Base-by-base conservation (phyloP, 2,888 invertebrate genomes). In the Leptopilina drosophilae region DNA sequence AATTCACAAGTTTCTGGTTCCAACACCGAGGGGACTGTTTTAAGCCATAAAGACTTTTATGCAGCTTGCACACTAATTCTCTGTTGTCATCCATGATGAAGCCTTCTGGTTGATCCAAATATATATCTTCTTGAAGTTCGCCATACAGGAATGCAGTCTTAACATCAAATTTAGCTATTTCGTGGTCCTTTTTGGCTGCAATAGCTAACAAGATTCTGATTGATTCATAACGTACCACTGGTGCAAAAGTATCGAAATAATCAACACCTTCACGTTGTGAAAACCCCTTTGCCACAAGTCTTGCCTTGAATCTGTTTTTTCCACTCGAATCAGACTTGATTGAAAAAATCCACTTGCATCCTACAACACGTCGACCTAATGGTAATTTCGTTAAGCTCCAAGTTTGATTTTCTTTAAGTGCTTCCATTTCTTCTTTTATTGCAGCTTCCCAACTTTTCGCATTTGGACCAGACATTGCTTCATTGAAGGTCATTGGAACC, bases 221-320 rank as follows among this genome's bases (percentile, higher is more conserved):
- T 9, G 78, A 78, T 69, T 78, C 78, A n/a, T 69, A 78, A 7
- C 78, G 59, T 7, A 69, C 69, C 0, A 78, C 78, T 5, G 78
- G 67, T 7, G 59, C 46, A 76, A 76, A 79, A 0, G 79, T 79
- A 2, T 79, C 80, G 46, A 75, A 75, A 26, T 59, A 80, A 26
- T 80, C 80, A 20, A 77, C 64, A 1, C 80, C 80, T 46, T 77
- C 64, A 14, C 77, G 77, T 64, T 80, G 77, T 0, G 49, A n/a
- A 15, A 65, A 80, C 0, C 80, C 75, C 40, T 80, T 80, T 26
- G 77, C 80, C 2, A 80, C 77, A 0, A 80, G 33, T 65, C 80
- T 26, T 7, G 79, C 79, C 40, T 79, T 76, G 62, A 15, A 77
- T 56, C 73, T 62, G 4, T 6, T 4, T 5, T 65, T 59, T 9